phyloP scores from a whole-genome alignment of 2,888 invertebrate species.

The Zele albiditarsus region DNA sequence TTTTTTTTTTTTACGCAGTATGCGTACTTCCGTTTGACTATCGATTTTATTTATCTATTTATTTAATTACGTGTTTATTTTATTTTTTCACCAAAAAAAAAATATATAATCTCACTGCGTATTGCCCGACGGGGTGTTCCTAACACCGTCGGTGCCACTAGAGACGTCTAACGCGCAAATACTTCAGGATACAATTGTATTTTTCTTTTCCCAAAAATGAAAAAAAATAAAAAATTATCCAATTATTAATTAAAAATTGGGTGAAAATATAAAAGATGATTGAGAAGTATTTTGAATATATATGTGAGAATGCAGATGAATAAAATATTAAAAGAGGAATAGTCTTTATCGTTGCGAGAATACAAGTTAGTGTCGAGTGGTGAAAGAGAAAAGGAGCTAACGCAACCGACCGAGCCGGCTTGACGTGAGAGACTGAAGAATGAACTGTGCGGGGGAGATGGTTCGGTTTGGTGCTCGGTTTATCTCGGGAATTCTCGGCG shows the following conservation, averaged over 20 bases:
- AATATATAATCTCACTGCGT: slow-evolving; percentile 26
- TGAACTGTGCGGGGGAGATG: slow-evolving; percentile 33
- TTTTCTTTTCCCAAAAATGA: no score
- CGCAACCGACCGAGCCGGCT: slow-evolving; percentile 50
- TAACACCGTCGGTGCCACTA: slow-evolving; percentile 22
- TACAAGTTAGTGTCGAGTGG: slow-evolving; percentile 10
- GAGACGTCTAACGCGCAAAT: background rate
- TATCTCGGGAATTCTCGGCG: slow-evolving; percentile 42
- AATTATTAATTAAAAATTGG: no score
- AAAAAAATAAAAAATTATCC: slow-evolving; percentile 3
- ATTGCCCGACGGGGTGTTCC: background rate
- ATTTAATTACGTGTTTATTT: no score
- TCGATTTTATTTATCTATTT: slow-evolving; percentile 5
- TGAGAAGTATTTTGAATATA: no score
- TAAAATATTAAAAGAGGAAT: no score
- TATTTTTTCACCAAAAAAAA: slow-evolving; percentile 23
- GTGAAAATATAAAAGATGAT: no score
- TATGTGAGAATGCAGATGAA: no score
- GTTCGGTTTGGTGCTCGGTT: slow-evolving; percentile 37
- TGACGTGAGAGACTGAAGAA: slow-evolving; percentile 49
- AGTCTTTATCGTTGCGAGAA: background rate
- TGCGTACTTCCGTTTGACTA: slow-evolving; percentile 30
- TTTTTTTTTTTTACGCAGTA: slow-evolving; percentile 9
- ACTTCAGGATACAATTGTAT: background rate
- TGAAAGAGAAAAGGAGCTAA: slow-evolving; percentile 5